These are phyloP conservation scores for Seriola dumerili DNA, from an alignment of 2,113 vertebrate species.

Conservation along the genomic window DNA sequence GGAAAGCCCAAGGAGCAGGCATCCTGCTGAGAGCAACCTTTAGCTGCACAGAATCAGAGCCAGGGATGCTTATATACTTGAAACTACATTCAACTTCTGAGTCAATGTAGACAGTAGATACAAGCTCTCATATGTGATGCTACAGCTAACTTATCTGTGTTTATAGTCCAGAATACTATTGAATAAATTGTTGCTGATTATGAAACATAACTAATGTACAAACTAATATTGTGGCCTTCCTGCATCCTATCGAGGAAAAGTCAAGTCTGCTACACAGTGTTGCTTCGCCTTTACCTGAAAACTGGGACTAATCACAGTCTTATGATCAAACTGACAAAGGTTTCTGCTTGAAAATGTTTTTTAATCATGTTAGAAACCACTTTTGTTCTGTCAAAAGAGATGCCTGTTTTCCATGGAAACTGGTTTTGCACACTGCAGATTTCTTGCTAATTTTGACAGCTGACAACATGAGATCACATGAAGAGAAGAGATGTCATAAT, in stretches of 20 bases:
- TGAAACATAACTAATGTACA: not conserved
- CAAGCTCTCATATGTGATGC: not conserved
- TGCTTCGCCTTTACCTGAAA: not conserved
- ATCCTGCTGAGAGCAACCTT: slow-evolving; percentile 69
- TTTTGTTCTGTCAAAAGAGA: slow-evolving; percentile 11
- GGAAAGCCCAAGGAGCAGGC: slow-evolving; percentile 56
- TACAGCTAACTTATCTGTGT: slow-evolving; percentile 10
- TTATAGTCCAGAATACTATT: not conserved
- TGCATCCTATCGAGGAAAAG: not conserved
- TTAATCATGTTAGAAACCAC: not conserved
- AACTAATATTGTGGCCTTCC: not conserved
- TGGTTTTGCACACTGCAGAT: slow-evolving; percentile 2
- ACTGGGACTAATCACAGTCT: not conserved
- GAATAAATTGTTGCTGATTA: not conserved
- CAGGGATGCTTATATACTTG: slow-evolving; percentile 29
- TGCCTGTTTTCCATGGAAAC: not conserved
- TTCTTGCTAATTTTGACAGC: slow-evolving; percentile 37
- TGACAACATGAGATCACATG: slow-evolving; percentile 36
- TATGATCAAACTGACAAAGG: not conserved
- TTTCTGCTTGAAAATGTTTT: not conserved
- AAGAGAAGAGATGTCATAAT: slow-evolving; percentile 26
- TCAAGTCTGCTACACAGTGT: not conserved
- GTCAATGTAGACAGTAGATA: slow-evolving; percentile 18
- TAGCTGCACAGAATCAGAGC: slow-evolving; percentile 53
- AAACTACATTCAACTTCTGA: slow-evolving; percentile 30